These are phyloP conservation scores for Semaprochilodus insignis DNA, from an alignment of 2,797 vertebrate species.

Conservation along the genomic window DNA sequence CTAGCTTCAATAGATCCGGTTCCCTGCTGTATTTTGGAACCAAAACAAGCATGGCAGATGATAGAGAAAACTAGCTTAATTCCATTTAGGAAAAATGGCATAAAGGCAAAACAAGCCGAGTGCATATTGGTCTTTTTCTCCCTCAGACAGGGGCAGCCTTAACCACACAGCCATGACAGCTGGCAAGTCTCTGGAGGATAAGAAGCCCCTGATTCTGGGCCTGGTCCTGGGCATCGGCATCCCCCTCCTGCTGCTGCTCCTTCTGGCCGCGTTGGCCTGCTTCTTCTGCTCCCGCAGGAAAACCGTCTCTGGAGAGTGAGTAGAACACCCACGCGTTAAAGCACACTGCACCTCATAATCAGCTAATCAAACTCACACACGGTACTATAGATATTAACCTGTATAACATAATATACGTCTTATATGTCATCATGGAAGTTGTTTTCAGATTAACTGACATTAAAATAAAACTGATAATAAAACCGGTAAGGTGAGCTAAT, in stretches of 20 bases:
- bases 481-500: background rate
- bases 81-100: background rate
- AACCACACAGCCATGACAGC: constrained; percentile 1
- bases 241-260: constrained; percentile 79
- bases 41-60: background rate
- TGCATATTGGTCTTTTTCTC: background rate
- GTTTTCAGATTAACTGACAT: background rate
- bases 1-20: no score
- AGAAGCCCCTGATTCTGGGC: constrained; percentile 72
- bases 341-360: background rate
- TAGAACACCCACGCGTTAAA: constrained; percentile 46
- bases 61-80: background rate
- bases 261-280: constrained; percentile 75
- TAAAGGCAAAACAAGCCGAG: background rate
- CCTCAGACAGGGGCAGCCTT: constrained; percentile 34
- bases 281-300: constrained; percentile 78
- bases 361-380: background rate
- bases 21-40: no score
- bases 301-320: constrained; percentile 78
- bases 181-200: constrained; percentile 25
- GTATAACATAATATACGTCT: background rate
- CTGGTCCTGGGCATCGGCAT: constrained; percentile 84
- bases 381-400: background rate
- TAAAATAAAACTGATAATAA: background rate
- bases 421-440: no score